Conservation (phyloP, 1,140 invertebrate species). For the Bombyx mandarina region DNA sequence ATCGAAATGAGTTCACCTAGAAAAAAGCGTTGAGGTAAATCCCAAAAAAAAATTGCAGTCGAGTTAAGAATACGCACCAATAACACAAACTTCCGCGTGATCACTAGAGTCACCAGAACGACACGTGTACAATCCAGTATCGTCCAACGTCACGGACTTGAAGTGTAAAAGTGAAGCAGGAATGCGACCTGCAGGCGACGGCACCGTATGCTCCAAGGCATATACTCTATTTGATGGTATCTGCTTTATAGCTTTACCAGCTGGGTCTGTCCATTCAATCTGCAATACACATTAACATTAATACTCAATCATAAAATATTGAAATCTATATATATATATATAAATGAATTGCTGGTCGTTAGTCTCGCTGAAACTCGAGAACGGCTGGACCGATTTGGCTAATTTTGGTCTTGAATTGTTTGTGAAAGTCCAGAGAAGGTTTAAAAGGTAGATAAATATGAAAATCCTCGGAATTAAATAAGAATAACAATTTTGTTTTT, state of each 20-base stretch:
- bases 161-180: constrained; percentile 31
- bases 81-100: constrained; percentile 33
- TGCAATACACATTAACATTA: constrained; percentile 13
- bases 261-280: constrained; percentile 46
- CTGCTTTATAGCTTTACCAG: constrained; percentile 24
- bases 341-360: too few relatives aligned
- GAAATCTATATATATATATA: too few relatives aligned
- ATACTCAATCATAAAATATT: not conserved
- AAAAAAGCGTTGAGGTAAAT: too few relatives aligned
- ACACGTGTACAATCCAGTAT: constrained; percentile 43
- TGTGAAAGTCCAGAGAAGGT: too few relatives aligned
- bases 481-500: too few relatives aligned
- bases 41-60: too few relatives aligned
- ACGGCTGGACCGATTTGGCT: too few relatives aligned
- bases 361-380: too few relatives aligned
- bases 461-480: too few relatives aligned
- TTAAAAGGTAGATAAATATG: too few relatives aligned
- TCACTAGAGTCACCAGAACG: constrained; percentile 17
- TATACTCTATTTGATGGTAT: constrained; percentile 28
- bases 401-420: too few relatives aligned
- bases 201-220: constrained; percentile 33
- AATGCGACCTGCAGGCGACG: constrained; percentile 12
- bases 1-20: too few relatives aligned
- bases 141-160: constrained; percentile 19
- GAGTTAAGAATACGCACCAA: constrained; percentile 24